phyloP scores from a whole-genome alignment of 1,140 invertebrate genomes.

The Camponotus pennsylvanicus region DNA sequence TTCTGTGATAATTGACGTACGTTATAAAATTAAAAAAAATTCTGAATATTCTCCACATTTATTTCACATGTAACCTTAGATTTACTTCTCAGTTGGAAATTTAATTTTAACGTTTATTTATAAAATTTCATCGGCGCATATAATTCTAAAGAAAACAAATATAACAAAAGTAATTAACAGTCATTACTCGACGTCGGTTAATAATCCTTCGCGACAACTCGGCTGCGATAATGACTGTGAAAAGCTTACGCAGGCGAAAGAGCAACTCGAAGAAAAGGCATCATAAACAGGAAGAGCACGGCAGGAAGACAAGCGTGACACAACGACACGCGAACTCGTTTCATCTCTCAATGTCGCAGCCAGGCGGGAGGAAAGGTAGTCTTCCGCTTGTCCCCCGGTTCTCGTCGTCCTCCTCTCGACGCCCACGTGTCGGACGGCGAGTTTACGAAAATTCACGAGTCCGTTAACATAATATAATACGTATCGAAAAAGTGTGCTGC shows the following conservation, averaged over 20 bases:
- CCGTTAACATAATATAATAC: constrained; percentile 39
- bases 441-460: constrained; percentile 18
- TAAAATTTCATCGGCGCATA: not conserved
- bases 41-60: not conserved
- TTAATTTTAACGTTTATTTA: not conserved
- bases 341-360: not conserved
- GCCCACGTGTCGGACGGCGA: constrained; percentile 17
- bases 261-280: not conserved
- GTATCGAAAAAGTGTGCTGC: constrained; percentile 72
- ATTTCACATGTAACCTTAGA: not conserved
- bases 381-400: not conserved
- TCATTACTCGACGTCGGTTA: constrained; percentile 16
- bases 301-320: constrained; percentile 29
- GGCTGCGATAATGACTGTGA: constrained; percentile 42
- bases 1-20: not conserved
- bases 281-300: not conserved
- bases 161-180: no score
- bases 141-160: not conserved
- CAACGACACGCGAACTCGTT: not conserved
- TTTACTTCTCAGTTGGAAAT: not conserved
- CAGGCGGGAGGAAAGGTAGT: no score
- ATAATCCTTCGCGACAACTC: constrained; percentile 12
- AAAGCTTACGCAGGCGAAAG: constrained; percentile 34
- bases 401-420: not conserved
- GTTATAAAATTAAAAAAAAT: not conserved